Evolutionary conservation across 2,888 invertebrate species (phyloP), one percentile per base, ranked within the genome.

Genomic region (Spilarctia lutea): DNA sequence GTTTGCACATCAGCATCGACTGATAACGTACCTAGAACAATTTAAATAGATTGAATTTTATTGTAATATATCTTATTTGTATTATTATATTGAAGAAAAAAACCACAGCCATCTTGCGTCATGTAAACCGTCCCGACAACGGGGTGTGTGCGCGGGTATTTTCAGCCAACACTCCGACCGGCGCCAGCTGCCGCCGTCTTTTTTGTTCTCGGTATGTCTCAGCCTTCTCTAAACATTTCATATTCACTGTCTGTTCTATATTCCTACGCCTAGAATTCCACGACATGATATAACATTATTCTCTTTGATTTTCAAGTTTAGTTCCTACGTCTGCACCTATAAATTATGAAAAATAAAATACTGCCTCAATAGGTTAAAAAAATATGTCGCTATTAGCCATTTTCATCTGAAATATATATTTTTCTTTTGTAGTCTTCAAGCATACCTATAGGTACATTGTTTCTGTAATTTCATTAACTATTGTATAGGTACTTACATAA

Each of bases 111-210:
- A 63, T 30, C 63, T 30, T 16, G 27, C 80, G 71, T n/a, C 89
- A 91, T 91, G 90, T 90, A 88, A 90, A 63, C 90, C 87, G 16
- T 11, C 7, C 35, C 75, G n/a, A 78, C 69, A 24, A 71, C 79
- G 86, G 78, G 89, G 79, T 75, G 81, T 83, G 75, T 88, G 88
- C 86, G 88, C 83, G 88, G 89, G 83, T 94, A 94, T 93, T 94
- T 93, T 89, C 90, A 92, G 90, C 86, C 89, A 87, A 79, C 87
- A 87, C 86, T 87, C 82, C 87, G 85, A 86, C 88, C 88, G 92
- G 90, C 92, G 90, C 89, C 91, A 90, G 85, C 85, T 86, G 83
- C 77, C 82, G 81, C 67, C 87, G 83, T 89, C 89, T 87, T 90
- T 89, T 91, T 91, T 91, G 86, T 86, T 85, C 85, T 89, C 79